Evolutionary conservation across 2,888 invertebrate genomes (phyloP).

Genomic region (Meiosimyza decipiens): DNA sequence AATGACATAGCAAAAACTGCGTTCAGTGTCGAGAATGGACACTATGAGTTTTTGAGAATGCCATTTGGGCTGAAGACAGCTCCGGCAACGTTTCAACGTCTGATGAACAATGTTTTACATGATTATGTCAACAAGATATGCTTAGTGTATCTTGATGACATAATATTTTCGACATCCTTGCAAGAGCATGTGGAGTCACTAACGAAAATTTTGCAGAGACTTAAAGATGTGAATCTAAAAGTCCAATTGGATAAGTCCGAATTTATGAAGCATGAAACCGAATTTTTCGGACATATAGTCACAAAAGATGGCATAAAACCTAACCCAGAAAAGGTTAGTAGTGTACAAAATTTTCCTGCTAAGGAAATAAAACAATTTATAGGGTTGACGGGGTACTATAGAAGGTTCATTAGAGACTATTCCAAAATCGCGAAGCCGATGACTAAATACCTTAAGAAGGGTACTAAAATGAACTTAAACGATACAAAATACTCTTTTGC

Average conservation of each 20-base stretch:
- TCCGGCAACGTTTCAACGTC: slow-evolving; percentile 19
- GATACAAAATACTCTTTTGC: slow-evolving; percentile 28
- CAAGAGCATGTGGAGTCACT: slow-evolving; percentile 5
- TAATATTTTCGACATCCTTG: slow-evolving; percentile 15
- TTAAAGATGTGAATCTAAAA: slow-evolving; percentile 5
- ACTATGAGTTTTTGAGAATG: too few species aligned
- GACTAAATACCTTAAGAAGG: slow-evolving; percentile 35
- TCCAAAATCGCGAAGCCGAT: slow-evolving; percentile 35
- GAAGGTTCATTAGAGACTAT: slow-evolving; percentile 36
- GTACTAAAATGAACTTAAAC: slow-evolving; percentile 12
- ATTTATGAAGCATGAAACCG: background rate
- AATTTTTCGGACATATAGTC: slow-evolving; percentile 19
- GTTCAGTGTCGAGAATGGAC: too few species aligned
- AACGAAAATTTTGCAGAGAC: background rate
- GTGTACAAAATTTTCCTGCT: slow-evolving; percentile 30
- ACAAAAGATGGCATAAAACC: slow-evolving; percentile 10
- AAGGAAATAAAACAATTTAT: slow-evolving; percentile 41
- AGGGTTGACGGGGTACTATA: slow-evolving; percentile 40
- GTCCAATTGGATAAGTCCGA: slow-evolving; percentile 1
- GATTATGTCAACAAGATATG: slow-evolving; percentile 18
- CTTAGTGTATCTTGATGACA: slow-evolving; percentile 24
- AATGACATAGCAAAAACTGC: too few species aligned
- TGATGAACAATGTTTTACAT: slow-evolving; percentile 15
- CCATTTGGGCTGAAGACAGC: too few species aligned
- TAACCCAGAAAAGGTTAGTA: slow-evolving; percentile 35